Evolutionary conservation across 2,797 vertebrate species (phyloP), one percentile per base, ranked within the genome.

Genomic region (Muraenolepis orangiensis): DNA sequence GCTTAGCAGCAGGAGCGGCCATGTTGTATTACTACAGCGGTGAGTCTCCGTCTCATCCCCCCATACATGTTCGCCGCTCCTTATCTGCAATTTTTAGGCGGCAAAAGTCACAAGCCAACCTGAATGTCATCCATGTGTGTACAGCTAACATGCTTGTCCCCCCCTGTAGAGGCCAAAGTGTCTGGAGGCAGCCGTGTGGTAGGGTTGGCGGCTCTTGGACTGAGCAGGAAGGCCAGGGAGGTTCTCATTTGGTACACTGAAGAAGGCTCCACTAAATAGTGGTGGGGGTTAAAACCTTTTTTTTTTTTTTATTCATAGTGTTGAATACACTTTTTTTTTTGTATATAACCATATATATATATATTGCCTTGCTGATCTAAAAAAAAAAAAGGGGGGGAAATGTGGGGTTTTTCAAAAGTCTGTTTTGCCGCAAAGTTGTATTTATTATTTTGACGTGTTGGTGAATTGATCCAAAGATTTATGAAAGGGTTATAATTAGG

Each of bases 191-290:
- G 92, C 81, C 85, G 85, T 40, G 86, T 88, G 14, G 86, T 95
- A 0, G 93, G 93, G 66, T 85, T 94, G 87, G 92, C 93, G 1
- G 90, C 93, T 29, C 88, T 95, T 30, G 93, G 94, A 46, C 70
- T 95, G 31, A 90, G 91, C 61, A 88, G 73, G 69, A 93, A 87
- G 77, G 92, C 93, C 38, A 84, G 86, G 38, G 93, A 94, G 38
- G 90, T 94, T 80, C 91, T 95, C 20, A 89, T 95, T 77, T 94
- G 94, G 91, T 93, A 94, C 90, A 84, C 91, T 0, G 90, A 94
- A 70, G 90, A 93, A 77, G 78, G 71, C 42, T 80, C 91, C 57
- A 80, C 83, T 72, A 89, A 87, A 40, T 89, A 87, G 83, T 51
- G 32, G 34, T 51, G 14, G 26, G 72, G 61, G 74, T 23, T n/a